Percentiles rank a stretch among this genome's conserved stretches.
Conservation (phyloP, 2,113 vertebrate genomes). For the Dicaeum eximium region DNA sequence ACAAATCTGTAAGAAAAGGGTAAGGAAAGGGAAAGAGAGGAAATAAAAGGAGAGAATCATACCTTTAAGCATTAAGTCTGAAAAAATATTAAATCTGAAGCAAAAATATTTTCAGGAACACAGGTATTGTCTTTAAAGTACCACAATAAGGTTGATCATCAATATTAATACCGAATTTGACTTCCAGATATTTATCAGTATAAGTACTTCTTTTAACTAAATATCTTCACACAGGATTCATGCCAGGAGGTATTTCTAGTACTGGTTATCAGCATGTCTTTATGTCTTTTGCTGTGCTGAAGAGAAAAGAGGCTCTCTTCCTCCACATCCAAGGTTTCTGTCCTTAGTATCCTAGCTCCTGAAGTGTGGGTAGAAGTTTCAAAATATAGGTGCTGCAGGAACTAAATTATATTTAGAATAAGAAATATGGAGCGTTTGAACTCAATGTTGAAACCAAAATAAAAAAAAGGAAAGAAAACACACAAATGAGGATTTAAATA, state of each 20-base stretch:
- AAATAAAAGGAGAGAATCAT: neutral
- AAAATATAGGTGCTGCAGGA: neutral
- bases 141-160: neutral
- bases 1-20: neutral
- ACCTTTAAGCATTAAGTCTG: neutral
- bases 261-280: neutral
- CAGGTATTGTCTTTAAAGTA: neutral
- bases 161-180: neutral
- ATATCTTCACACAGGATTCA: neutral
- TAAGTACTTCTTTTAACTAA: neutral
- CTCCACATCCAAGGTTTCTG: neutral
- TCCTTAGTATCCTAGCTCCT: rapidly evolving
- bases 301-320: neutral
- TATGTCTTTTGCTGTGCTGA: neutral
- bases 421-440: neutral
- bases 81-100: neutral
- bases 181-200: neutral
- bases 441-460: neutral
- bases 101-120: neutral
- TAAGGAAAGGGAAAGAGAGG: neutral
- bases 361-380: neutral
- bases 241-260: neutral
- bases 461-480: neutral
- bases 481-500: neutral
- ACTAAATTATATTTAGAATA: neutral